Evolutionary conservation across 1,140 invertebrate species (phyloP).

Genomic region (Gryon sp.): DNA sequence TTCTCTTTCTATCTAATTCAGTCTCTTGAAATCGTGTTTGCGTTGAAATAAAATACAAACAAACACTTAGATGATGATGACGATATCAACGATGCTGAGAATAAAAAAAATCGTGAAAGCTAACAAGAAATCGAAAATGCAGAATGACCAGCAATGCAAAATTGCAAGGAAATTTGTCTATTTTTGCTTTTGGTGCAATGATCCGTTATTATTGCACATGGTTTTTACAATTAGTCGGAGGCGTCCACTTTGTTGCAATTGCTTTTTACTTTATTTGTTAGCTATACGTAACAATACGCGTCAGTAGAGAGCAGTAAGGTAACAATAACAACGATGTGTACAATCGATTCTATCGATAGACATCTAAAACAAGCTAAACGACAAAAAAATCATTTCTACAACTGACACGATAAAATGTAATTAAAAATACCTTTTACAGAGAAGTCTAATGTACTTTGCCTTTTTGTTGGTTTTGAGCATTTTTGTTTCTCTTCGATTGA

Average conservation of each 20-base stretch:
- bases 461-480: too few relatives aligned
- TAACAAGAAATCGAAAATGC: slow-evolving; percentile 53
- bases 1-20: too few relatives aligned
- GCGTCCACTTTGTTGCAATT: slow-evolving; percentile 3
- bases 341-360: slow-evolving; percentile 8
- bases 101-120: slow-evolving; percentile 59
- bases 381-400: background rate
- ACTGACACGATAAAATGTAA: slow-evolving; percentile 29
- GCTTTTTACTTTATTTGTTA: slow-evolving; percentile 29
- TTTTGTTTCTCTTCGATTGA: slow-evolving; percentile 27
- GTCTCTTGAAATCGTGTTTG: too few relatives aligned
- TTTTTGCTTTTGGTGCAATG: slow-evolving; percentile 36
- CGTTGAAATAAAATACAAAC: background rate
- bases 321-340: slow-evolving; percentile 12
- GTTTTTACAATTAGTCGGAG: slow-evolving; percentile 35
- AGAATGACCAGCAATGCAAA: slow-evolving; percentile 18
- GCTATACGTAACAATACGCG: slow-evolving; percentile 25
- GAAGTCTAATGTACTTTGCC: slow-evolving; percentile 6
- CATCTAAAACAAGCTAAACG: background rate
- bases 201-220: slow-evolving; percentile 30
- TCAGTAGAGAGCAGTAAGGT: background rate
- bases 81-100: too few relatives aligned
- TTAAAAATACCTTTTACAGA: slow-evolving; percentile 19
- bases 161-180: slow-evolving; percentile 44
- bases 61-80: too few relatives aligned